A percentile compares a stretch with the other conserved stretches of the same genome.
Conservation (phyloP, 2,888 invertebrate species). For the Cremastobaeus sp. region DNA sequence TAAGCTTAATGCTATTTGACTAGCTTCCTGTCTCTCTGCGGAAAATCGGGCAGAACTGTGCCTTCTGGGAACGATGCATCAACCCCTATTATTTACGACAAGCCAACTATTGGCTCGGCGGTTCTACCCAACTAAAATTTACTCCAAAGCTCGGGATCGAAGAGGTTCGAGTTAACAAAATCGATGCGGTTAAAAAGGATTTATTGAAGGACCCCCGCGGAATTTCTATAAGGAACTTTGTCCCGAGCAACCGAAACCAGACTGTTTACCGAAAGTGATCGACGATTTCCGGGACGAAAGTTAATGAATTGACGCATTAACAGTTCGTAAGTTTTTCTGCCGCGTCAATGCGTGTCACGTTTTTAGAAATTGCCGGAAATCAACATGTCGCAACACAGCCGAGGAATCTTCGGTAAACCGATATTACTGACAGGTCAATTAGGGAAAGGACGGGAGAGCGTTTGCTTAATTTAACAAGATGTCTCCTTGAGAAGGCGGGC, state of each 20-base stretch:
- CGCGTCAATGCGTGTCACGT: too few species aligned
- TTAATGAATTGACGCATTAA: too few species aligned
- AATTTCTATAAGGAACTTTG: conserved; percentile 33
- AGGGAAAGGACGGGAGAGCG: conserved; percentile 44
- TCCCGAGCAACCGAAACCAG: too few species aligned
- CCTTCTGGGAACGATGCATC: conserved; percentile 74
- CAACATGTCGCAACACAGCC: conserved; percentile 26
- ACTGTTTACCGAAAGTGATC: too few species aligned
- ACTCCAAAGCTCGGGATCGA: conserved; percentile 59
- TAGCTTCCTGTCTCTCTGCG: conserved; percentile 42
- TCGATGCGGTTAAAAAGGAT: conserved; percentile 57
- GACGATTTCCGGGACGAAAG: too few species aligned
- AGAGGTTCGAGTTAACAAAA: conserved; percentile 55
- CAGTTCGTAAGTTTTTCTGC: too few species aligned
- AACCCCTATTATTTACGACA: conserved; percentile 72
- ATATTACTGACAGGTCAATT: conserved; percentile 61
- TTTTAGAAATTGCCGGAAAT: conserved; percentile 16
- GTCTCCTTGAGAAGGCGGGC: conserved; percentile 51
- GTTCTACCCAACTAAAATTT: conserved; percentile 72
- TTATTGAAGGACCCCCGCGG: conserved; percentile 47
- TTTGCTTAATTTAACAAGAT: conserved; percentile 61
- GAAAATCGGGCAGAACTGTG: conserved; percentile 63
- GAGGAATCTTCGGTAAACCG: conserved; percentile 53
- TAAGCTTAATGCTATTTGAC: conserved; percentile 34
- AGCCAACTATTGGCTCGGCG: conserved; percentile 69